Evolutionary conservation across 2,113 vertebrate genomes (phyloP), one percentile per base, ranked within the genome.

Genomic region (Siniperca knerii): DNA sequence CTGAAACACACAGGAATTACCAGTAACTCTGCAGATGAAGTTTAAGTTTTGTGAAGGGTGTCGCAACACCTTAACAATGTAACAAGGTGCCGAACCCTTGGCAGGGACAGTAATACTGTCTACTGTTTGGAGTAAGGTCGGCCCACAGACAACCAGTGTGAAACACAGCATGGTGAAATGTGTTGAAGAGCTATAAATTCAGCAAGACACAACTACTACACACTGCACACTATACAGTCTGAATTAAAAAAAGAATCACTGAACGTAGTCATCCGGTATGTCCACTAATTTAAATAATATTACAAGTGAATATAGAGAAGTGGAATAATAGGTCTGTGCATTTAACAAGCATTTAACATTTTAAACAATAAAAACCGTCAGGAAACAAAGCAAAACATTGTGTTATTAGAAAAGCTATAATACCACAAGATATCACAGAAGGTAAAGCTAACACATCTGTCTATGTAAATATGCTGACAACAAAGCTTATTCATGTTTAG

Each of bases 331-430:
- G 21, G 25, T 42, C 48, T 83, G 16, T 83, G 65, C 68, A 78
- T 79, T 85, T 66, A 65, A 68, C 23, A 83, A 91, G 55, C 50
- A 9, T 65, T 70, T 3, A 75, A 75, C 50, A 44, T 85, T 76
- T 71, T 21, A 23, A 81, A 77, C 21, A 68, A 52, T 65, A 50
- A 75, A 12, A 35, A 29, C 54, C 1, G 7, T 44, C n/a, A 58
- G 40, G 23, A 67, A 80, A 87, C 11, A 68, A 25, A 71, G 65
- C 5, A 69, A 66, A 25, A 67, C 8, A 42, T 15, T 40, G 29
- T 42, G 21, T 71, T 21, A 40, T 54, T 54, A 75, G 16, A 83
- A 74, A n/a, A 84, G 33, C 61, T 61, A 58, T 37, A 74, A 75
- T 33, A 55, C 35, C 20, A 71, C 37, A 67, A 62, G 61, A 77